Evolutionary conservation across 2,888 invertebrate genomes (phyloP).

Genomic region (Endomychus coccineus): DNA sequence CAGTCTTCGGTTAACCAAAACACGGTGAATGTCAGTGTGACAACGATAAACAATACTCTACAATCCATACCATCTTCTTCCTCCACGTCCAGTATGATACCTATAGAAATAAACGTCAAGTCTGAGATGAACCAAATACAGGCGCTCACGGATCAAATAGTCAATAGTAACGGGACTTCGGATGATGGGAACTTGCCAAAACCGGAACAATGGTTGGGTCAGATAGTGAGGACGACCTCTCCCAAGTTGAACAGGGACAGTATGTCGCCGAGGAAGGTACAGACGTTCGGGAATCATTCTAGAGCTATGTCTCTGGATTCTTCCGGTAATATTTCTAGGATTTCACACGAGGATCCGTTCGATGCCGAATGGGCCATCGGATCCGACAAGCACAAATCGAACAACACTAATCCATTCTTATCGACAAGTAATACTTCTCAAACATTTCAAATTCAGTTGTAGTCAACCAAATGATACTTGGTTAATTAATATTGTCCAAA

Average conservation of each 20-base stretch:
- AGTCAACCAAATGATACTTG: slow-evolving; percentile 37
- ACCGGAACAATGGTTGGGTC: slow-evolving; percentile 78
- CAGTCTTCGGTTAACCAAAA: slow-evolving; percentile 51
- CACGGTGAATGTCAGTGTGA: slow-evolving; percentile 40
- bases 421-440: slow-evolving; percentile 47
- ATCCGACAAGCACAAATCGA: slow-evolving; percentile 46
- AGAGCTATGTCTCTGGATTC: slow-evolving; percentile 53
- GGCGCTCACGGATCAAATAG: slow-evolving; percentile 19
- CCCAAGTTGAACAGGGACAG: slow-evolving; percentile 32
- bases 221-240: slow-evolving; percentile 54
- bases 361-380: slow-evolving; percentile 78
- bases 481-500: too few species aligned
- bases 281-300: slow-evolving; percentile 44
- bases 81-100: too few species aligned
- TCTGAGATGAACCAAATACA: slow-evolving; percentile 12
- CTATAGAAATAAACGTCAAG: slow-evolving; percentile 9
- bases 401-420: slow-evolving; percentile 56
- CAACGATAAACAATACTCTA: slow-evolving; percentile 36
- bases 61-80: too few species aligned
- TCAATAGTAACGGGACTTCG: slow-evolving; percentile 20
- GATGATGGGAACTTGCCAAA: slow-evolving; percentile 52
- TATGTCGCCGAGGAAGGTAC: slow-evolving; percentile 49
- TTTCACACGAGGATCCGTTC: slow-evolving; percentile 58
- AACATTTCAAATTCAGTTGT: slow-evolving; percentile 56
- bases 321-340: slow-evolving; percentile 29